Evolutionary conservation across 2,113 vertebrate species (phyloP).

Genomic region (Platycercus adscitus): DNA sequence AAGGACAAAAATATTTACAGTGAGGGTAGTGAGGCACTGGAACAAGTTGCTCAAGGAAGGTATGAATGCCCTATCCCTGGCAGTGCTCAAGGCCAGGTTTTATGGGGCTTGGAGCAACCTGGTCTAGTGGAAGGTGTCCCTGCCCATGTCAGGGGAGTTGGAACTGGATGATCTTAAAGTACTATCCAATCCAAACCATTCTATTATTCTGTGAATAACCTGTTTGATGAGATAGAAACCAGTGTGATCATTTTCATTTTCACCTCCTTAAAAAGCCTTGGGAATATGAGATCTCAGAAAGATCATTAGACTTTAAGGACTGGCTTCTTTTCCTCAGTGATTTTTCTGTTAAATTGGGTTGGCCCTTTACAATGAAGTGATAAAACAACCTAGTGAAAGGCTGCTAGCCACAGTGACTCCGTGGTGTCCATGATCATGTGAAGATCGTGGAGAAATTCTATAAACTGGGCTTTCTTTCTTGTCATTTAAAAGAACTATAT

Average conservation of each 20-base stretch:
- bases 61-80: not conserved
- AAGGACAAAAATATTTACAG: not conserved
- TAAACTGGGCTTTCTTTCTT: not conserved
- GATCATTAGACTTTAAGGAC: not conserved
- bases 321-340: not conserved
- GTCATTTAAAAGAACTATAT: not conserved
- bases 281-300: not conserved
- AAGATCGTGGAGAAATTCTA: not conserved
- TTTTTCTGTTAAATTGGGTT: not conserved
- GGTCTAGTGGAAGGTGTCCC: not conserved
- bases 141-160: not conserved
- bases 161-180: not conserved
- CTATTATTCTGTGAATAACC: not conserved
- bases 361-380: not conserved
- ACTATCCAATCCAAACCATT: not conserved
- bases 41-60: not conserved
- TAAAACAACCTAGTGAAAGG: not conserved
- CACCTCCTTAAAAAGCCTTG: not conserved
- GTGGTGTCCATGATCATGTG: rapidly evolving
- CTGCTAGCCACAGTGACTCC: not conserved
- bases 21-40: not conserved
- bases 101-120: not conserved
- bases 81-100: not conserved
- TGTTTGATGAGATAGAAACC: not conserved
- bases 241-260: not conserved